A percentile compares a stretch with the other conserved stretches of the same genome.
phyloP scores from a whole-genome alignment of 2,113 vertebrate genomes.

The Andinoacara biseriatus region DNA sequence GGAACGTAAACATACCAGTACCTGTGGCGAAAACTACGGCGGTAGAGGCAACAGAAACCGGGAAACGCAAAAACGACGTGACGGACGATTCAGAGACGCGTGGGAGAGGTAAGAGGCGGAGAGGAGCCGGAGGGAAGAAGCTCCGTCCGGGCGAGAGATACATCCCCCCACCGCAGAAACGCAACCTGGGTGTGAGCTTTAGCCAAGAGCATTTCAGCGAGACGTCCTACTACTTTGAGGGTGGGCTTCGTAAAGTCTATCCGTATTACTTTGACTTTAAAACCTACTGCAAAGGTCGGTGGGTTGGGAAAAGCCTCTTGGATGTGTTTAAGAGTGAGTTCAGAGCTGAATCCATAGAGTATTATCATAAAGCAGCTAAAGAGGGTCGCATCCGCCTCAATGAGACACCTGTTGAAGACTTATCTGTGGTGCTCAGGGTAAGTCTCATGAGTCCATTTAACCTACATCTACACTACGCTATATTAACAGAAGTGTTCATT shows the following conservation, averaged over 20 bases:
- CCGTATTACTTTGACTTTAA: conserved; percentile 95
- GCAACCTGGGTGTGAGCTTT: conserved; percentile 88
- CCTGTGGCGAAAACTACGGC: not conserved
- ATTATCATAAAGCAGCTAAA: conserved; percentile 84
- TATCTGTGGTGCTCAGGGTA: conserved; percentile 91
- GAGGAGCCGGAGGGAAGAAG: conserved; percentile 69
- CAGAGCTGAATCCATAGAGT: conserved; percentile 86
- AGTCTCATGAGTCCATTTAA: conserved; percentile 9
- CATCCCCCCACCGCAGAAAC: conserved; percentile 90
- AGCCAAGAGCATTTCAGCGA: conserved; percentile 88
- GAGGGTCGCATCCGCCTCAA: conserved; percentile 92
- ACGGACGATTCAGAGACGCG: not conserved
- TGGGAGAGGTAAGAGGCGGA: conserved; percentile 64
- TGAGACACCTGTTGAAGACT: conserved; percentile 84
- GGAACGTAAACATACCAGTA: not conserved
- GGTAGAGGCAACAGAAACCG: conserved; percentile 14
- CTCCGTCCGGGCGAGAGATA: conserved; percentile 81
- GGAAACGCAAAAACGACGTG: conserved; percentile 78
- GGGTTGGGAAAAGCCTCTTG: conserved; percentile 90
- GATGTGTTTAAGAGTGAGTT: conserved; percentile 93
- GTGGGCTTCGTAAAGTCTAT: conserved; percentile 90
- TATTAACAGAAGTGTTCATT: no score
- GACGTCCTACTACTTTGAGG: conserved; percentile 92
- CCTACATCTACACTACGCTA: no score
- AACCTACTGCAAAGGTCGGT: conserved; percentile 97